phyloP scores from a whole-genome alignment of 2,113 vertebrate species.

The Lates calcarifer region DNA sequence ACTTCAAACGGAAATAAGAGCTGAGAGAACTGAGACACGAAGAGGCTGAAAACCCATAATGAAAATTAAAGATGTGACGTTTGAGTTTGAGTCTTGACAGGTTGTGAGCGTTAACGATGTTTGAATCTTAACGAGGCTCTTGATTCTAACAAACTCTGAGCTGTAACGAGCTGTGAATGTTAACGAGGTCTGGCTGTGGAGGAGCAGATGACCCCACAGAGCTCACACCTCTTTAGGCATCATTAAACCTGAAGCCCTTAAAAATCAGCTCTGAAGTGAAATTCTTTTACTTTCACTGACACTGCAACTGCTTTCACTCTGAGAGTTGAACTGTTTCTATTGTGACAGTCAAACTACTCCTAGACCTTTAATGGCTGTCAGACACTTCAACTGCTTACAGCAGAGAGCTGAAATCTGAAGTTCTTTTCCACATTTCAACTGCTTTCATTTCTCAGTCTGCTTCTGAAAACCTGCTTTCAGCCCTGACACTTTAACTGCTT shows the following conservation, averaged over 20 bases:
- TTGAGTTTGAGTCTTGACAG: neutral
- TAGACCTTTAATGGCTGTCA: too few species aligned
- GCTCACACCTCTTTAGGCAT: neutral
- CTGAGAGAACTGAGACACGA: neutral
- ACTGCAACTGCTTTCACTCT: neutral
- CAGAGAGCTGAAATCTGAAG: neutral
- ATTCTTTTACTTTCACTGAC: neutral
- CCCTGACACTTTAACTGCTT: neutral
- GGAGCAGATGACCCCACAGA: neutral
- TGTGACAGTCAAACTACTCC: too few species aligned
- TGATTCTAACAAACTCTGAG: slow-evolving; percentile 3
- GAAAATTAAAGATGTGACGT: neutral
- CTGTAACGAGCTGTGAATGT: neutral
- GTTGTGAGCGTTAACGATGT: neutral
- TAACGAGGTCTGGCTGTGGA: neutral
- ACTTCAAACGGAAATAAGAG: neutral
- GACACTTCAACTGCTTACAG: neutral
- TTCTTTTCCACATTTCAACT: neutral
- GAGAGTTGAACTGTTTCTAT: too few species aligned
- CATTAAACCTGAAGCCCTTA: neutral
- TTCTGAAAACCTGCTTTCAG: too few species aligned
- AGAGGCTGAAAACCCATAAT: neutral
- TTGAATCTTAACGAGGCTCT: neutral
- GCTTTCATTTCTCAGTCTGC: neutral
- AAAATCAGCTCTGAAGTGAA: neutral